Percentiles rank a stretch among this genome's conserved stretches.
These are phyloP conservation scores for Cyanistes caeruleus DNA, from an alignment of 2,113 vertebrate genomes.

Conservation along the genomic window DNA sequence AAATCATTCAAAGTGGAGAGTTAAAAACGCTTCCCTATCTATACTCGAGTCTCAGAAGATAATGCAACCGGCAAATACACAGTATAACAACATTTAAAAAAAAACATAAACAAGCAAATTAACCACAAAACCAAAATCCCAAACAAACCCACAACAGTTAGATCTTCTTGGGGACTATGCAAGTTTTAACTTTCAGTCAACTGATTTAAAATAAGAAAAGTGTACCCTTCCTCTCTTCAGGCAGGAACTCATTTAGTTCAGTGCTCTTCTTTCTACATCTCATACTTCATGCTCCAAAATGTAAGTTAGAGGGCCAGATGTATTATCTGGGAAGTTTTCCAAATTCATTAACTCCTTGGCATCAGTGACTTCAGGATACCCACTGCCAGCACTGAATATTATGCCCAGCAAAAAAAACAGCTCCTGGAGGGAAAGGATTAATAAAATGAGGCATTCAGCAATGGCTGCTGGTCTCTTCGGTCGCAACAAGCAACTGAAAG, in stretches of 20 bases:
- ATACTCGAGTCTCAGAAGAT: not conserved
- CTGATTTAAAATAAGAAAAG: not conserved
- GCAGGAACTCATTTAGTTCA: conserved; percentile 41
- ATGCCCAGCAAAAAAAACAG: conserved; percentile 57
- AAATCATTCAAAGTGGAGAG: not conserved
- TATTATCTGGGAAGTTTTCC: conserved; percentile 75
- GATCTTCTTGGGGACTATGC: not conserved
- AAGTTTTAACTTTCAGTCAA: not conserved
- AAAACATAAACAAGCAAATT: not conserved
- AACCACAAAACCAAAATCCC: not conserved
- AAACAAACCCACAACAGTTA: not conserved
- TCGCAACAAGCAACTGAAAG: not conserved
- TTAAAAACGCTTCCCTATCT: not conserved
- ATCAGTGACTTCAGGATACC: conserved; percentile 50
- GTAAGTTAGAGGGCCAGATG: conserved; percentile 71
- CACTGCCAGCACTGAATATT: conserved; percentile 54
- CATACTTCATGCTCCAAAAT: conserved; percentile 49
- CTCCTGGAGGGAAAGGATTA: conserved; percentile 66
- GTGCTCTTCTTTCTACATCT: conserved; percentile 39
- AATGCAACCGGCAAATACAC: not conserved
- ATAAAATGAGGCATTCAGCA: conserved; percentile 52
- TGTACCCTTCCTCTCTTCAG: not conserved
- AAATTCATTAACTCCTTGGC: conserved; percentile 73
- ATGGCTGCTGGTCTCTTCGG: conserved; percentile 37
- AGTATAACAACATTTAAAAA: accelerated